Evolutionary conservation across 2,113 vertebrate species (phyloP).

Genomic region (Speoplatyrhinus poulsoni): DNA sequence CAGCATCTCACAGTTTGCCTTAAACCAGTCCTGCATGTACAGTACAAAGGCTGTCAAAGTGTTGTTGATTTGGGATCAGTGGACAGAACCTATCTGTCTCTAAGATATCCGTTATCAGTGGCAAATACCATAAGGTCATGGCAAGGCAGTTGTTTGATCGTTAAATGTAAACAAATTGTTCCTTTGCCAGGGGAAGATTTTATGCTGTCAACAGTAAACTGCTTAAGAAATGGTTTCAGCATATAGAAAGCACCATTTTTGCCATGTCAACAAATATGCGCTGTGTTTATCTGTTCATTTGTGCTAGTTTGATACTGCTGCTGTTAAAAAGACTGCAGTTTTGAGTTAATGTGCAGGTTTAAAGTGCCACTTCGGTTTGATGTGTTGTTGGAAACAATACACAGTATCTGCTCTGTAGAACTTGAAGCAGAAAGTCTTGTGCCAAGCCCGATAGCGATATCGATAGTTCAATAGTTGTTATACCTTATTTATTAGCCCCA

Average conservation of each 20-base stretch:
- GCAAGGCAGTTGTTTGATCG: not conserved
- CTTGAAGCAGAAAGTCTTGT: not conserved
- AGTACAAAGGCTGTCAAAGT: not conserved
- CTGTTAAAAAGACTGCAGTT: not conserved
- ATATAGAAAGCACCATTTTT: not conserved
- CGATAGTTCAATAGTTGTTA: not conserved
- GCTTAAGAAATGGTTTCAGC: not conserved
- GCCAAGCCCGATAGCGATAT: not conserved
- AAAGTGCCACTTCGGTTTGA: not conserved
- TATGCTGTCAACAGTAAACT: not conserved
- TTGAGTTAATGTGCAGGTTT: not conserved
- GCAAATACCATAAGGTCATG: not conserved
- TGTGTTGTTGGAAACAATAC: not conserved
- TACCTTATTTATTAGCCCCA: not conserved
- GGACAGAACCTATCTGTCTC: too few relatives aligned
- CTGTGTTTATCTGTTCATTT: not conserved
- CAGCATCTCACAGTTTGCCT: slow-evolving; percentile 13
- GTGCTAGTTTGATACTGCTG: too few relatives aligned
- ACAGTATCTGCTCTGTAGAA: not conserved
- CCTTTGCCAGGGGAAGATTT: too few relatives aligned
- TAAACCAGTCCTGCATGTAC: not conserved
- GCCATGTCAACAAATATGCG: not conserved
- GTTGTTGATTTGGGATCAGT: not conserved
- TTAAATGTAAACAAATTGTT: too few relatives aligned
- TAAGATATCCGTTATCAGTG: not conserved